Evolutionary conservation across 2,888 invertebrate species (phyloP).

Genomic region (Marronus borbonicus): DNA sequence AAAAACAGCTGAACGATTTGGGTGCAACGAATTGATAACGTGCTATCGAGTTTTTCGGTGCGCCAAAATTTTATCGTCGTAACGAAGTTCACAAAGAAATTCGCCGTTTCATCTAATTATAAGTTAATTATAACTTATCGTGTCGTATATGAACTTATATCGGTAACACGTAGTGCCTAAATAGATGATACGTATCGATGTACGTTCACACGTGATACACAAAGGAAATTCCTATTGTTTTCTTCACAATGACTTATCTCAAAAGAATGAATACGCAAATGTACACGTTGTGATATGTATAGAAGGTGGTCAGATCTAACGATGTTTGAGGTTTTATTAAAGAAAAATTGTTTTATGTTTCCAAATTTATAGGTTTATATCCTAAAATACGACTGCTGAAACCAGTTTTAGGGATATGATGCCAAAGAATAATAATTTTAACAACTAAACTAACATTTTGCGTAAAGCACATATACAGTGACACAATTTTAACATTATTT

Average conservation of each 20-base stretch:
- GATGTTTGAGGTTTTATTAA: not conserved
- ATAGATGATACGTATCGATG: conserved; percentile 1
- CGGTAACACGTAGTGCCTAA: conserved; percentile 7
- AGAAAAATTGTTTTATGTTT: too few relatives aligned
- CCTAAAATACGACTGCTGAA: too few relatives aligned
- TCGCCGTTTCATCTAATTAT: conserved; percentile 3
- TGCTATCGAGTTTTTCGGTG: conserved; percentile 36
- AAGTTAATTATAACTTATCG: conserved; percentile 25
- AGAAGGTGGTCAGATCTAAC: not conserved
- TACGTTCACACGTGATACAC: conserved; percentile 24
- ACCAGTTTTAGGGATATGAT: too few relatives aligned
- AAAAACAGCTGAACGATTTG: conserved; percentile 37
- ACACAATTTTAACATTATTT: too few relatives aligned
- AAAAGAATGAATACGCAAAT: not conserved
- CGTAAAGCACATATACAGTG: too few relatives aligned
- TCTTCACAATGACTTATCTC: conserved; percentile 10
- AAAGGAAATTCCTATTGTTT: conserved; percentile 35
- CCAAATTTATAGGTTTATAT: too few relatives aligned
- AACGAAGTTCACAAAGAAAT: conserved; percentile 44
- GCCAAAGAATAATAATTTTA: too few relatives aligned
- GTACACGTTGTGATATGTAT: not conserved
- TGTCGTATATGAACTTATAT: not conserved
- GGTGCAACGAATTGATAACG: conserved; percentile 41
- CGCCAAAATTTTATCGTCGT: conserved; percentile 45
- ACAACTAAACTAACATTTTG: too few relatives aligned